Evolutionary conservation across 2,113 vertebrate species (phyloP), one percentile per base, ranked within the genome.

Genomic region (Neogobius melanostomus): DNA sequence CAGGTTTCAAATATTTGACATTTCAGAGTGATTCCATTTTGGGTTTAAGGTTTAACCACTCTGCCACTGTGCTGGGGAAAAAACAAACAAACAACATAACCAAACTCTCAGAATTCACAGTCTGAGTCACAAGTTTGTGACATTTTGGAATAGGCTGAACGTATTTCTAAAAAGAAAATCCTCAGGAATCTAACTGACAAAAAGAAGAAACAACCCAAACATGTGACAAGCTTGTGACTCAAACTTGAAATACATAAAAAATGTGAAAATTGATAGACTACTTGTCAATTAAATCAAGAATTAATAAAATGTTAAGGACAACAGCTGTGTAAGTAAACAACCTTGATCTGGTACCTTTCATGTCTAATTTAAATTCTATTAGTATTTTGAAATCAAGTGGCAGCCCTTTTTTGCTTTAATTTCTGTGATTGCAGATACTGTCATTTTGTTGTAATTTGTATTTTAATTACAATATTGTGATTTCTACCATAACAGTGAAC

Each of bases 401-500:
- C 42, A 51, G 9, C 47, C 54, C 72, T 70, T 57, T 76, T 69
- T 72, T 79, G 70, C 77, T 54, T 65, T 72, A 65, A 79, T 68
- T 73, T 66, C 14, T 10, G 81, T 59, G 48, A 76, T 63, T 74
- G 28, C 64, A 77, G 57, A 63, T 87, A 77, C 75, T 64, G 51
- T 77, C 66, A 86, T 77, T 66, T 71, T 75, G 45, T 59, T 59
- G 71, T 48, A 81, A 87, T 91, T 84, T 82, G 75, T 84, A 90
- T 89, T 90, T 91, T 88, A 89, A 89, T 90, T 87, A 85, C 78
- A 84, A 74, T 51, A 67, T 77, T 82, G 69, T 80, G 84, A 69
- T 82, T 83, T 84, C 76, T 77, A 76, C 77, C 83, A 82, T 79
- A 80, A 72, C 79, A 77, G 80, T 71, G 84, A 76, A 66, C 28